Evolutionary conservation across 2,888 invertebrate genomes (phyloP).

Genomic region (Himalopsyche tibetana): DNA sequence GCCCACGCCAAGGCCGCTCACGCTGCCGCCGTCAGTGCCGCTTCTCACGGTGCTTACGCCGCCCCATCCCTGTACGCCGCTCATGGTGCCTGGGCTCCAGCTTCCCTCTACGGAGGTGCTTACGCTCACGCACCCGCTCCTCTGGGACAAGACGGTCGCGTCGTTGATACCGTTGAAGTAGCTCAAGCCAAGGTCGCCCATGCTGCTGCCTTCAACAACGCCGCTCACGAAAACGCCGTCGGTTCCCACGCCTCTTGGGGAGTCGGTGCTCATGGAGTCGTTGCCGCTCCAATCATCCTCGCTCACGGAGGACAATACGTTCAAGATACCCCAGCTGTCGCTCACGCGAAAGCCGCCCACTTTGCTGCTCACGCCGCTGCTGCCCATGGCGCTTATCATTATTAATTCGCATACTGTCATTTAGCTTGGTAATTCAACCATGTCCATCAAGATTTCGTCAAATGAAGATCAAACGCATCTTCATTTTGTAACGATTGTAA

Average conservation of each 20-base stretch:
- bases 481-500: too few species aligned
- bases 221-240: conserved; percentile 78
- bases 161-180: conserved; percentile 80
- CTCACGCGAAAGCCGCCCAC: conserved; percentile 79
- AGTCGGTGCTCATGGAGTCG: conserved; percentile 55
- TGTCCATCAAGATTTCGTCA: too few species aligned
- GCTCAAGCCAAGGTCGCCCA: conserved; percentile 79
- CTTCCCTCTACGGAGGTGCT: conserved; percentile 55
- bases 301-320: conserved; percentile 79
- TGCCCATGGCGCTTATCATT: conserved; percentile 7
- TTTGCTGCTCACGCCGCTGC: conserved; percentile 67
- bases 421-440: not conserved
- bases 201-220: conserved; percentile 76
- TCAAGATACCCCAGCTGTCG: conserved; percentile 79
- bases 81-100: conserved; percentile 22
- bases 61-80: not conserved
- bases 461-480: too few species aligned
- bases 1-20: conserved; percentile 69
- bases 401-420: conserved; percentile 46
- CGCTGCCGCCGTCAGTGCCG: conserved; percentile 69
- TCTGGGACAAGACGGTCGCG: conserved; percentile 77
- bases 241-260: conserved; percentile 78
- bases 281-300: conserved; percentile 76
- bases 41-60: conserved; percentile 24
- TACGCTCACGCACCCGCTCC: conserved; percentile 73